Base-by-base conservation (phyloP, 2,113 vertebrate species). In the Turnix velox region DNA sequence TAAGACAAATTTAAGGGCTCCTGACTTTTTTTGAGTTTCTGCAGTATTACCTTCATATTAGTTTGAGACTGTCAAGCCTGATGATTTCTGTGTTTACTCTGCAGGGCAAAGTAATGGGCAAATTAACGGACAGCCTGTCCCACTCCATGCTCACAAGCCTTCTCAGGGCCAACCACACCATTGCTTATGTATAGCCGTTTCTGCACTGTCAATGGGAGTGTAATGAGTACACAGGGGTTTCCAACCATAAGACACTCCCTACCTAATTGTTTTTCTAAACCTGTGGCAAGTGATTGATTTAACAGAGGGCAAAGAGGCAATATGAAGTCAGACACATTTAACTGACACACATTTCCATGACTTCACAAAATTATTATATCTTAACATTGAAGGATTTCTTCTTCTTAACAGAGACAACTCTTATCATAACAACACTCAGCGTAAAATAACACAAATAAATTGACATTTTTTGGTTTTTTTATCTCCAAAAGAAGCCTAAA, bases 61-160 rank as follows among this genome's bases (percentile, higher is more conserved):
- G 74, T 75, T 87, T 40, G 46, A 48, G 61, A 22, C 61, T 84
- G 31, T 30, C 23, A 54, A 1, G 7, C 74, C 23, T 20, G 8
- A 11, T 22, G 24, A 2, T 3, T 9, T 81, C 52, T 20, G 22
- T 55, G 30, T 62, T 63, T 46, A 20, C 24, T 10, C 65, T 40
- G 23, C 1, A 3, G 20, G 9, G 18, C 35, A n/a, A n/a, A n/a
- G n/a, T n/a, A n/a, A n/a, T n/a, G n/a, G n/a, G n/a, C n/a, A n/a
- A n/a, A n/a, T n/a, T n/a, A n/a, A n/a, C 69, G 31, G 23, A 20
- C 25, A 52, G 33, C 7, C 31, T 22, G 4, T 23, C 45, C 27
- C 54, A 4, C 35, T 7, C 2, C 0, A 8, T 7, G 18, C 55
- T 46, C 55, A 49, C 24, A 48, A 35, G 20, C 16, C 12, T 8